Percentiles rank a stretch among this genome's conserved stretches.
phyloP scores from a whole-genome alignment of 2,113 vertebrate species.

The Sigmodon hispidus region DNA sequence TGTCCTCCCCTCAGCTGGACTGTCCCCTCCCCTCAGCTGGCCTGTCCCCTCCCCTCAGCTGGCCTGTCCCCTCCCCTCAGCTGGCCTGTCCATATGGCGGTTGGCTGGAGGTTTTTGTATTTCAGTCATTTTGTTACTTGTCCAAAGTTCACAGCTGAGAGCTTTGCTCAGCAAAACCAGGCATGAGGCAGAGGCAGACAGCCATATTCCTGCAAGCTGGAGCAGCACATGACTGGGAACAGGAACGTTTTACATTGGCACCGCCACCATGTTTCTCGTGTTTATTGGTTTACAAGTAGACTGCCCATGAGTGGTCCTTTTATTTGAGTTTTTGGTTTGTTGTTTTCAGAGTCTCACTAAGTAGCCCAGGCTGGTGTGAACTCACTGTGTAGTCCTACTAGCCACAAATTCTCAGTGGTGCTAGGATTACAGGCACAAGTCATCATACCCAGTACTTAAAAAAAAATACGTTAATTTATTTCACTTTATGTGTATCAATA shows the following conservation, averaged over 20 bases:
- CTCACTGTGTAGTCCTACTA: neutral
- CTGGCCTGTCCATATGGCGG: too few species aligned
- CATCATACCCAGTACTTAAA: neutral
- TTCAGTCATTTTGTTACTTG: neutral
- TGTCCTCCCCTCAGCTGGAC: too few species aligned
- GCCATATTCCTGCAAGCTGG: neutral
- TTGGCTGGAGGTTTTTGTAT: neutral
- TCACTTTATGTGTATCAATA: neutral
- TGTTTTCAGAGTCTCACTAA: neutral
- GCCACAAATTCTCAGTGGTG: neutral
- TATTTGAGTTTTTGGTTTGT: neutral
- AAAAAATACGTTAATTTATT: neutral
- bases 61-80: too few species aligned
- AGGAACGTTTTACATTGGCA: constrained; percentile 53
- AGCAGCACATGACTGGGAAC: neutral
- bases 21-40: too few species aligned
- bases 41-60: too few species aligned
- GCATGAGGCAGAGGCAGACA: neutral
- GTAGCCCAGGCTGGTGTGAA: neutral
- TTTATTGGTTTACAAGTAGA: constrained; percentile 51
- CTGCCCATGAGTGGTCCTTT: constrained; percentile 45
- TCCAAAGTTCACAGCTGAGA: neutral
- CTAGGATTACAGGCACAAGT: neutral
- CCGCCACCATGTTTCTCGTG: constrained; percentile 55
- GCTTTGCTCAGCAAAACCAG: neutral